Base-by-base conservation (phyloP, 1,140 invertebrate genomes). In the Anadara kagoshimensis region DNA sequence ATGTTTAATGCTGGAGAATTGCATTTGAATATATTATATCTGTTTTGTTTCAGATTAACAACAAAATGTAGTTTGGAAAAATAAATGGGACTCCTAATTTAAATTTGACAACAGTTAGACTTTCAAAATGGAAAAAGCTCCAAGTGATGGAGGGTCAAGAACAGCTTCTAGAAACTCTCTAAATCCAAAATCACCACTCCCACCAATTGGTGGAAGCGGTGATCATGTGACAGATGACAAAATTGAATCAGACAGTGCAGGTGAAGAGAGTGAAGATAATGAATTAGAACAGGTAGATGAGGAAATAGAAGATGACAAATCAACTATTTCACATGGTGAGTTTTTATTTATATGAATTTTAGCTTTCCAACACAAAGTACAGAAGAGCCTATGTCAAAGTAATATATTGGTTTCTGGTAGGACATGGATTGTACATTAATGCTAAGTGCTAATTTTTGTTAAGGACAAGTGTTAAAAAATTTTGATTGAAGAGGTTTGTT, bases 191-290 rank as follows among this genome's bases (percentile, higher is more conserved):
- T 59, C 49, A 22, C 78, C 78, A 18, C 69, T 80, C 10, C 78
- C 78, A 24, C 75, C 78, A 22, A 80, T 80, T 69, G 78, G 78
- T 61, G 56, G 20, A 16, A 56, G 63, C n/a, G 64, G 70, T 36
- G 54, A 67, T 45, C 20, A 53, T 54, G 16, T 57, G 12, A 12
- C 56, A 22, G 18, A 57, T 22, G 54, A 64, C 26, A 47, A 72
- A n/a, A 49, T 54, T 49, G 63, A 58, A 43, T 51, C 54, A 24
- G 70, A 64, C 7, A 59, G 44, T 22, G 51, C 43, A 41, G 53
- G 56, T 29, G 64, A 67, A 44, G 24, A 54, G 29, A 65, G 24
- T 18, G 62, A 64, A 16, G 62, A 53, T 36, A n/a, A 53, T 64
- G 62, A 64, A 8, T 8, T 41, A 16, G 45, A 14, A n/a, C 49